Conservation (phyloP, 2,797 vertebrate genomes). For the Helarctos malayanus region DNA sequence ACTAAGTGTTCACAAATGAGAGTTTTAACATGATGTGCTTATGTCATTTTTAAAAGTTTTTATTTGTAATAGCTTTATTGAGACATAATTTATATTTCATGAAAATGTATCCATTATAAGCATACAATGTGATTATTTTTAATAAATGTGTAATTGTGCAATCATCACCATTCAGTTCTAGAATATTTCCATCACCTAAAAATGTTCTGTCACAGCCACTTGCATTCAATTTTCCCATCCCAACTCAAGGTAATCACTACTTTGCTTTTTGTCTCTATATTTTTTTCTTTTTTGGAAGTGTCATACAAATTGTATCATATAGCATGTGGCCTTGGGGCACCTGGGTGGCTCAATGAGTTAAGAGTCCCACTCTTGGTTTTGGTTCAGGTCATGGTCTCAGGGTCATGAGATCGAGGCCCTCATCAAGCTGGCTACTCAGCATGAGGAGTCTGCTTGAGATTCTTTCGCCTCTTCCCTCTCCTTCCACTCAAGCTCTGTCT, state of each 20-base stretch:
- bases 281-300: background rate
- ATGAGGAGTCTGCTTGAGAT: background rate
- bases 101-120: slow-evolving; percentile 38
- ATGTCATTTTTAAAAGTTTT: slow-evolving; percentile 1
- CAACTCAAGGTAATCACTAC: background rate
- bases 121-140: background rate
- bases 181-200: slow-evolving; percentile 2
- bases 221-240: background rate
- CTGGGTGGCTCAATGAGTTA: background rate
- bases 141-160: background rate
- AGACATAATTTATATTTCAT: slow-evolving; percentile 45
- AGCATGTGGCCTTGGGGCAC: background rate
- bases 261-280: background rate
- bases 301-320: background rate
- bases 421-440: background rate
- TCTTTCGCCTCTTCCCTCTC: background rate
- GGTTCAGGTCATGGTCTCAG: background rate
- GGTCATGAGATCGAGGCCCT: accelerated
- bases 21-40: slow-evolving; percentile 43
- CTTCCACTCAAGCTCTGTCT: background rate
- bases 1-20: background rate
- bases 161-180: background rate
- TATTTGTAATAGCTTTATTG: slow-evolving; percentile 40
- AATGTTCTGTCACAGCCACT: background rate
- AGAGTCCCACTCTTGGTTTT: background rate